Percentiles rank a stretch among this genome's conserved stretches.
These are phyloP conservation scores for Octodonta nipae DNA, from an alignment of 2,888 invertebrate genomes.

Conservation along the genomic window DNA sequence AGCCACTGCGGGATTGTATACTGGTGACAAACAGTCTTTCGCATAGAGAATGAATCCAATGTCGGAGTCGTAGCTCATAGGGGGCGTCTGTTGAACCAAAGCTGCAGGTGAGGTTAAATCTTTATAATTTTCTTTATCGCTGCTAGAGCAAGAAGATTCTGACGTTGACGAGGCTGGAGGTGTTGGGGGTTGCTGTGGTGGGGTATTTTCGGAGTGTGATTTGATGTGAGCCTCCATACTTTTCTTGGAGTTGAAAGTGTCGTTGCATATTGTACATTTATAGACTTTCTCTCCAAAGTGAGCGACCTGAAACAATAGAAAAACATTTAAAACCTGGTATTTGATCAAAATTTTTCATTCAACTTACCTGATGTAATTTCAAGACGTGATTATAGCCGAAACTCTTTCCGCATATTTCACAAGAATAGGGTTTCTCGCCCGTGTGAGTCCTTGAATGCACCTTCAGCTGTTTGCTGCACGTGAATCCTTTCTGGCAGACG, in stretches of 20 bases:
- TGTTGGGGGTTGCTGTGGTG: constrained; percentile 37
- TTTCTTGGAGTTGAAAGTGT: constrained; percentile 81
- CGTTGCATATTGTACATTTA: constrained; percentile 82
- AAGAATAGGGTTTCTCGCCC: constrained; percentile 80
- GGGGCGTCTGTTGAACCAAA: constrained; percentile 17
- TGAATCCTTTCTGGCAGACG: constrained; percentile 79
- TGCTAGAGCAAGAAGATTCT: constrained; percentile 20
- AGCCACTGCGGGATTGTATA: constrained; percentile 12
- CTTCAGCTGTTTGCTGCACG: constrained; percentile 81
- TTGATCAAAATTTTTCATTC: background rate
- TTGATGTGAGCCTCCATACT: constrained; percentile 82
- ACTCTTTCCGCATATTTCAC: constrained; percentile 80
- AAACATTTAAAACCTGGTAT: background rate
- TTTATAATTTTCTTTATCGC: constrained; percentile 40
- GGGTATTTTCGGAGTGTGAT: constrained; percentile 51
- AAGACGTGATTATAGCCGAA: constrained; percentile 86
- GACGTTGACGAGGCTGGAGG: constrained; percentile 20
- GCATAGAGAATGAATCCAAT: constrained; percentile 25
- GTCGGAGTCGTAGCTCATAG: constrained; percentile 28
- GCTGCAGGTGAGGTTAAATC: constrained; percentile 15
- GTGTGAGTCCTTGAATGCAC: constrained; percentile 85
- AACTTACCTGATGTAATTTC: constrained; percentile 50
- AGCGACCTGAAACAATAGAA: constrained; percentile 44
- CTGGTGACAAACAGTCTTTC: constrained; percentile 22
- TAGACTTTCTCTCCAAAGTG: constrained; percentile 87